Percentiles rank a stretch among this genome's conserved stretches.
phyloP scores from a whole-genome alignment of 1,140 invertebrate genomes.

The Liolophura sinensis region DNA sequence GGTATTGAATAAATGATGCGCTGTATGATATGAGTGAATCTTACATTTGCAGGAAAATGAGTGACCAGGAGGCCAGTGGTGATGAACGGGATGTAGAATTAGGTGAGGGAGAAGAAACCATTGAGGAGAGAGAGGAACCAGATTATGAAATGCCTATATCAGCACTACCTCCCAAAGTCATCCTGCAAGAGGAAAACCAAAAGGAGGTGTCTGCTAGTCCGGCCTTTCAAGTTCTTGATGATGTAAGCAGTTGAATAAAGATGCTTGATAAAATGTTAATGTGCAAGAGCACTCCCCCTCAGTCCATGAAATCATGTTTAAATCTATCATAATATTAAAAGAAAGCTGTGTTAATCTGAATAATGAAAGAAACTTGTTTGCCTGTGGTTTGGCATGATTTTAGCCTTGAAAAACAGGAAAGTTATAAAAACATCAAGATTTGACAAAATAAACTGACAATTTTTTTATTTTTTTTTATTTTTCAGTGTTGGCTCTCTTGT shows the following conservation, averaged over 20 bases:
- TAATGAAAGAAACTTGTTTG: too few relatives aligned
- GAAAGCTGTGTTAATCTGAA: too few relatives aligned
- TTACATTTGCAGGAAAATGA: constrained; percentile 9
- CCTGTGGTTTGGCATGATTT: too few relatives aligned
- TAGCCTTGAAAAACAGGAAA: too few relatives aligned
- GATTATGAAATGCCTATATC: constrained; percentile 45
- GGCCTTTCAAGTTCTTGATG: constrained; percentile 56
- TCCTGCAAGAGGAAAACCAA: constrained; percentile 54
- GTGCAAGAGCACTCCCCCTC: too few relatives aligned
- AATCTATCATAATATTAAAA: too few relatives aligned
- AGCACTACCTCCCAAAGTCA: constrained; percentile 49
- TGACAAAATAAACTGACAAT: background rate
- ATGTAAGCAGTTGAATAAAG: constrained; percentile 30
- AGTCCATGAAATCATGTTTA: too few relatives aligned
- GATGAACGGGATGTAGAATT: constrained; percentile 12
- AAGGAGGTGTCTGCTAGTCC: constrained; percentile 56
- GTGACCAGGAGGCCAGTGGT: constrained; percentile 20
- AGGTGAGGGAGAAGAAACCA: constrained; percentile 10
- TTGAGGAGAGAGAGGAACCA: constrained; percentile 20
- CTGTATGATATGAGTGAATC: constrained; percentile 7
- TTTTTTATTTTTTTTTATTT: constrained; percentile 8
- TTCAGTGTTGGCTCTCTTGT: too few relatives aligned
- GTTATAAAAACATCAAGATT: too few relatives aligned
- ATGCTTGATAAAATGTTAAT: too few relatives aligned
- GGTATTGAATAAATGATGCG: background rate